These are phyloP conservation scores for Dasyornis broadbenti DNA, from an alignment of 2,113 vertebrate species.

Conservation along the genomic window DNA sequence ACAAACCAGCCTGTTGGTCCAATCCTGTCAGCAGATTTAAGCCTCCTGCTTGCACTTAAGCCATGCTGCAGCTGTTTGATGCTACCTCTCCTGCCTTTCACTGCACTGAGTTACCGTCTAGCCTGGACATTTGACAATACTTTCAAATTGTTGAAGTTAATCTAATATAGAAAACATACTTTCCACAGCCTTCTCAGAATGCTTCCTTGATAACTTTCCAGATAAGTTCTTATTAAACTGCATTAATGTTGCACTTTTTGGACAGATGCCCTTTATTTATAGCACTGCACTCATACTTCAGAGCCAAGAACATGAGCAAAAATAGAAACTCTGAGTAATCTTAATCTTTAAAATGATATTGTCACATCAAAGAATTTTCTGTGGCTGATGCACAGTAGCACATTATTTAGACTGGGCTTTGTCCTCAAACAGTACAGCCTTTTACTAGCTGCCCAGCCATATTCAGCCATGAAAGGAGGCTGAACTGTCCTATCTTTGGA, in stretches of 20 bases:
- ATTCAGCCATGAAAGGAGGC: not conserved
- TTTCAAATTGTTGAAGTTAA: not conserved
- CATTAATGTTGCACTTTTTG: not conserved
- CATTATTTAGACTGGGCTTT: not conserved
- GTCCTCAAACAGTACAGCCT: not conserved
- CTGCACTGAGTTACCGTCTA: not conserved
- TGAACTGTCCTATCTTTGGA: not conserved
- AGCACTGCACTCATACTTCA: not conserved
- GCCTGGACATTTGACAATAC: not conserved
- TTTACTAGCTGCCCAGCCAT: not conserved
- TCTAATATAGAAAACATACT: not conserved
- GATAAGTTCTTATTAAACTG: not conserved
- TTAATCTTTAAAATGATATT: not conserved
- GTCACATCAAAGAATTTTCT: not conserved
- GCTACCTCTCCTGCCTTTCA: not conserved
- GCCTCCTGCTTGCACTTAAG: not conserved
- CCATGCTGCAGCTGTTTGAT: not conserved
- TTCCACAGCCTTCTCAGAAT: not conserved
- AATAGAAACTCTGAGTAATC: not conserved
- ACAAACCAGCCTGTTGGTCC: rapidly evolving
- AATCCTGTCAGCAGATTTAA: not conserved
- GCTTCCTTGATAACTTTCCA: not conserved
- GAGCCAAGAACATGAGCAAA: not conserved
- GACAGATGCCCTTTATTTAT: not conserved
- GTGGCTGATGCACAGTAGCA: not conserved